Evolutionary conservation across 2,113 vertebrate genomes (phyloP).

Genomic region (Clinocottus analis): DNA sequence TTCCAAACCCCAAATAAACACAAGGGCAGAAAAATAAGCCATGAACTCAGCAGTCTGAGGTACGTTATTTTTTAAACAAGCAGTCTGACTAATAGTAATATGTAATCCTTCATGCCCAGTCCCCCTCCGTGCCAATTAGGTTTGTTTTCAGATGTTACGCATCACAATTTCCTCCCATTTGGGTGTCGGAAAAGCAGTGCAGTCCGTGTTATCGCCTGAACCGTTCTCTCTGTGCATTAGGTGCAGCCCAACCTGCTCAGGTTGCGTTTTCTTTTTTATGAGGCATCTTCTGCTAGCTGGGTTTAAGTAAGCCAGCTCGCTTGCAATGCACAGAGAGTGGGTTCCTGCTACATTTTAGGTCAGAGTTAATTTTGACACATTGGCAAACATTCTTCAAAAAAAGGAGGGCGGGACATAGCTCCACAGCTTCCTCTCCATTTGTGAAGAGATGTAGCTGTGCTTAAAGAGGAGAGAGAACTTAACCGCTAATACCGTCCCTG

Average conservation of each 20-base stretch:
- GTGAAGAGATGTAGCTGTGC: slow-evolving; percentile 71
- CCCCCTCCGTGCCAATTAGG: slow-evolving; percentile 9
- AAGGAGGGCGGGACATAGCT: not conserved
- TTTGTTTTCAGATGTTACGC: slow-evolving; percentile 12
- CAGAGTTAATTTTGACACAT: slow-evolving; percentile 64
- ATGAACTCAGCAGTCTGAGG: slow-evolving; percentile 46
- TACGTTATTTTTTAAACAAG: slow-evolving; percentile 42
- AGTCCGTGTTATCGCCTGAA: slow-evolving; percentile 66
- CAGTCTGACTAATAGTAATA: slow-evolving; percentile 40
- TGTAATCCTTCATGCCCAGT: slow-evolving; percentile 36
- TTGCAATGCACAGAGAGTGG: slow-evolving; percentile 53
- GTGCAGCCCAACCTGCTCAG: slow-evolving; percentile 85
- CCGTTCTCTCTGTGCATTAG: slow-evolving; percentile 72
- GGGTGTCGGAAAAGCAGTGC: slow-evolving; percentile 63
- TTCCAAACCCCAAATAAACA: slow-evolving; percentile 41
- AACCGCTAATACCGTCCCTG: slow-evolving; percentile 73
- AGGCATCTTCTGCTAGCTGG: slow-evolving; percentile 70
- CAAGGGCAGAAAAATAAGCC: slow-evolving; percentile 56
- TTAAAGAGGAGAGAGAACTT: slow-evolving; percentile 77
- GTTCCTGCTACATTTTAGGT: slow-evolving; percentile 77
- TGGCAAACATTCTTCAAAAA: slow-evolving; percentile 38
- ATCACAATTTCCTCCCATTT: slow-evolving; percentile 20
- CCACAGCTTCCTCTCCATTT: slow-evolving; percentile 33
- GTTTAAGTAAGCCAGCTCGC: slow-evolving; percentile 41
- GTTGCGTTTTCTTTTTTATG: slow-evolving; percentile 41